These are phyloP conservation scores for Prunella fulvescens DNA, from an alignment of 2,113 vertebrate genomes.

Conservation along the genomic window DNA sequence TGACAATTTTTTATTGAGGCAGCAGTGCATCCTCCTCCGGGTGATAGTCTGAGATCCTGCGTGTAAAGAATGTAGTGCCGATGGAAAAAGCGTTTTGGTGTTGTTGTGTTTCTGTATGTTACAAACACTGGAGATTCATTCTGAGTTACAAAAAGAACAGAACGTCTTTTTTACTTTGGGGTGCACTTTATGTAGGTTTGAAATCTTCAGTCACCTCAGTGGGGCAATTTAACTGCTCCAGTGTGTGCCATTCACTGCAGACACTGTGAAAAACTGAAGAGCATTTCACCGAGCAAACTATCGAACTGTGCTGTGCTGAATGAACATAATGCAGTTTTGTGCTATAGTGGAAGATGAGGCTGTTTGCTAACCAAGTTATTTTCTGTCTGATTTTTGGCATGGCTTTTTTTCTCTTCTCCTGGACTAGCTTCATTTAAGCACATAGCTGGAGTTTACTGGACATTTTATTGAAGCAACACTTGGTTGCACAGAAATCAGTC, in stretches of 20 bases:
- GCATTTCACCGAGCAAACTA: neutral
- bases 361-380: neutral
- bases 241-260: neutral
- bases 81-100: neutral
- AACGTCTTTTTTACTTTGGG: neutral
- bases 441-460: neutral
- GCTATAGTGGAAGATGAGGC: neutral
- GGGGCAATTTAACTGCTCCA: neutral
- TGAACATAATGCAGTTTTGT: neutral
- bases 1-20: neutral
- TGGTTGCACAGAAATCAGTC: slow-evolving; percentile 11
- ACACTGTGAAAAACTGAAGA: neutral
- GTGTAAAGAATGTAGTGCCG: rapidly evolving
- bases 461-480: slow-evolving; percentile 3
- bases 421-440: neutral
- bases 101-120: neutral
- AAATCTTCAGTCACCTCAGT: neutral
- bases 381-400: neutral
- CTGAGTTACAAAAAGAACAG: neutral
- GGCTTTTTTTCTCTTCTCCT: neutral
- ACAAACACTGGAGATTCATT: neutral
- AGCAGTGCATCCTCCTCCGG: neutral
- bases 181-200: neutral
- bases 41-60: neutral
- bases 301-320: neutral